Evolutionary conservation across 37 sponge, comb jelly and placozoan genomes (phyloP), one percentile per base, ranked within the genome.

Genomic region (Aphrocallistes beatrix): DNA sequence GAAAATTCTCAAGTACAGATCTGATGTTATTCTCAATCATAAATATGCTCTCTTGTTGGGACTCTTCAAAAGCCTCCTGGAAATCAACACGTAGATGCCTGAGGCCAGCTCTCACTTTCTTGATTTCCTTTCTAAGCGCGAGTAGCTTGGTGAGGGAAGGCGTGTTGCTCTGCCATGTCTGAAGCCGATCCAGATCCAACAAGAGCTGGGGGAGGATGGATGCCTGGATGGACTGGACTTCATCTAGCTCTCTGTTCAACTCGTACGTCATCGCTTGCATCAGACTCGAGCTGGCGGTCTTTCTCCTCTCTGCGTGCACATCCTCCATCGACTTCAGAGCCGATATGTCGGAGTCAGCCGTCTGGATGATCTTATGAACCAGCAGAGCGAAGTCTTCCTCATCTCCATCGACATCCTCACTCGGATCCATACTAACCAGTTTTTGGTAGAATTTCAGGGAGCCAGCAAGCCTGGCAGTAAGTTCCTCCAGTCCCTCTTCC

Each of bases 81-180:
- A 60, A 6, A 28, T 60, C 75, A 30, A 60, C 75, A 8, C 75
- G 25, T 30, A 60, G 34, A 28, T 60, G 75, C n/a, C 75, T 60
- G n/a, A 60, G 75, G 34, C n/a, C 75, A 60, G 75, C 21, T 60
- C 75, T 60, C 75, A 60, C 8, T 60, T 60, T 60, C 75, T 60
- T 60, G 21, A 60, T 60, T 13, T 60, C 75, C 21, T 60, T 60
- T 28, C 75, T 60, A 1, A 6, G 10, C 75, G n/a, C 32, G 6
- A 25, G 75, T 60, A 60, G 34, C 75, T 60, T 13, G 21, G 75
- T 60, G 6, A 60, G 34, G 34, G 75, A 60, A 30, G 75, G 75
- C 25, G 75, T 19, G n/a, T 60, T 60, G 3, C 28, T 6, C 25
- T 60, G 28, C 8, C 75, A 60, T 8, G 8, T 6, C 21, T 60